Evolutionary conservation across 2,113 vertebrate genomes (phyloP).

Genomic region (Lamprologus speciosus): DNA sequence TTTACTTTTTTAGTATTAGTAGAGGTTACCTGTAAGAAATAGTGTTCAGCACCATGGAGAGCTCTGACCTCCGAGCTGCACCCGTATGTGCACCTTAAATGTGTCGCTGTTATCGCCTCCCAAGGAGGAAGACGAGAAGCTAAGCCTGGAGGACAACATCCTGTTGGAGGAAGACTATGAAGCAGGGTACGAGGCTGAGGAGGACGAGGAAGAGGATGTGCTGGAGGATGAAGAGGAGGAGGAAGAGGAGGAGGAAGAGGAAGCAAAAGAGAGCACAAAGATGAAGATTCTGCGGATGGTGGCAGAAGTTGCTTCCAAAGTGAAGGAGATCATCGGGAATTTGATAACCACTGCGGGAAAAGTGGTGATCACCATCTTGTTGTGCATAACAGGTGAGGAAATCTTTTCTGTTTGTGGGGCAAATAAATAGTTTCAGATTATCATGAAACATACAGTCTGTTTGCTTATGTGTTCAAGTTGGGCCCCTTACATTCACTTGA

Average conservation of each 20-base stretch:
- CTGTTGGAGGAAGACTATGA: constrained; percentile 86
- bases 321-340: constrained; percentile 92
- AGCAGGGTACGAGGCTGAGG: constrained; percentile 75
- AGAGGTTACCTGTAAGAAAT: constrained; percentile 5
- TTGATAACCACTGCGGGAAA: constrained; percentile 94
- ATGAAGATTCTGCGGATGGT: constrained; percentile 83
- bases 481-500: not conserved
- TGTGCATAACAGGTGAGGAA: constrained; percentile 84
- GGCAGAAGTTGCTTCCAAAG: constrained; percentile 79
- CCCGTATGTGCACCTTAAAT: not conserved
- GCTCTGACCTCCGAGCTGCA: constrained; percentile 10
- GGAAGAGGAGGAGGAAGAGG: constrained; percentile 78
- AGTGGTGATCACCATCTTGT: constrained; percentile 90
- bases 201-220: constrained; percentile 67
- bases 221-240: constrained; percentile 64
- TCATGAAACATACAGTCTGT: not conserved
- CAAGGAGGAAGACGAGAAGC: constrained; percentile 78
- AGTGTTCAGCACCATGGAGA: constrained; percentile 60
- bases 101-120: not conserved
- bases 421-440: not conserved
- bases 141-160: constrained; percentile 82
- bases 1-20: not conserved
- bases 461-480: not conserved
- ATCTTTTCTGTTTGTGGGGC: not conserved
- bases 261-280: constrained; percentile 82